Evolutionary conservation across 2,113 vertebrate species (phyloP), one percentile per base, ranked within the genome.

Genomic region (Eubucco bourcierii): DNA sequence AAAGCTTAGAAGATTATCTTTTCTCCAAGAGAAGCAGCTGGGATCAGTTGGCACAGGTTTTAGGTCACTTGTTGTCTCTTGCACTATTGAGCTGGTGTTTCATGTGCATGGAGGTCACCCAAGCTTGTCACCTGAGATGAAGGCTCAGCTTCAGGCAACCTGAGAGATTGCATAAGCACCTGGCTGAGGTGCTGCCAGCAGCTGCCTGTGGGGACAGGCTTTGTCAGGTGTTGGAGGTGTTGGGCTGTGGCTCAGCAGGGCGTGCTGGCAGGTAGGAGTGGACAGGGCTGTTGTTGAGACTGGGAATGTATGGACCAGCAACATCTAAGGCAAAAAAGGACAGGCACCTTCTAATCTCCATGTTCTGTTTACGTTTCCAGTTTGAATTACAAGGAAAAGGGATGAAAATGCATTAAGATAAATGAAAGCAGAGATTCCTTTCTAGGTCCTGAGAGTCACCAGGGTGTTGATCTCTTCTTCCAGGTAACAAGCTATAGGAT

Each of bases 201-300:
- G 34, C 19, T 59, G 10, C 1, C 0, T 0, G 3, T 16, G 14
- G 37, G 31, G 25, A 41, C 0, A 4, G 59, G 29, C 6, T 44
- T 55, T 47, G 19, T 47, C 20, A 25, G 53, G 21, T 4, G 0
- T 24, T 2, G 1, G 55, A 34, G 58, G 24, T 23, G 10, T 44
- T 1, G 0, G 44, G 20, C 50, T 46, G 2, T 25, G 56, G 39
- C 18, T 68, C n/a, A 23, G 19, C 14, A 34, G 60, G 10, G 6
- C 3, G 3, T 15, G 25, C 29, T 24, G 15, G 29, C 0, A 8
- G 56, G 47, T 21, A 5, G 33, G 27, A 56, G 33, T 4, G 2
- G 29, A 9, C 20, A 17, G 15, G n/a, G 37, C 2, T 16, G 18
- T 5, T 1, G 10, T 1, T 2, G 44, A 37, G n/a, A 10, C 25